Conservation (phyloP, 2,888 invertebrate genomes). For the Ophion ventricosus region DNA sequence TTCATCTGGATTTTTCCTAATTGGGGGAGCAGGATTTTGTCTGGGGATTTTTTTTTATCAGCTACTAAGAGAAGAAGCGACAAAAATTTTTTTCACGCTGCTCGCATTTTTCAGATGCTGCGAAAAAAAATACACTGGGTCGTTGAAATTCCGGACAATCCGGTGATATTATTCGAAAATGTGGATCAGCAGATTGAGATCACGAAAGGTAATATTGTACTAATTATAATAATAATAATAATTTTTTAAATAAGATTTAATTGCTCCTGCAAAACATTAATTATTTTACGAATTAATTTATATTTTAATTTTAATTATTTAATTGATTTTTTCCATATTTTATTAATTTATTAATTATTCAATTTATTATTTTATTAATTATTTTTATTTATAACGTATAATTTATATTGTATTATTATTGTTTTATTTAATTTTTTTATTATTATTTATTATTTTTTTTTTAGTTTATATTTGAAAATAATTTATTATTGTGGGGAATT, state of each 20-base stretch:
- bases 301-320: neutral
- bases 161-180: constrained; percentile 81
- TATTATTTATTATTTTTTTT: no score
- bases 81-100: neutral
- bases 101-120: constrained; percentile 71
- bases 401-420: no score
- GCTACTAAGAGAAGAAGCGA: no score
- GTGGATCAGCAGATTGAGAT: constrained; percentile 85
- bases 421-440: no score
- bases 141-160: constrained; percentile 84
- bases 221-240: neutral
- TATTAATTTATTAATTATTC: neutral
- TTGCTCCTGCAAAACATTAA: neutral
- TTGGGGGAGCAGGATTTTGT: neutral
- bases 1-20: neutral
- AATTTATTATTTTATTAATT: neutral
- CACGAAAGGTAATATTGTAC: constrained; percentile 83
- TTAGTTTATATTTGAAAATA: no score
- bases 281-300: neutral
- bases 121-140: constrained; percentile 85
- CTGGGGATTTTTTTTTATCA: neutral
- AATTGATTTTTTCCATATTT: neutral
- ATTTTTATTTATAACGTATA: neutral
- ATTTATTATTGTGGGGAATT: no score
- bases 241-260: constrained; percentile 43